Evolutionary conservation across 2,113 vertebrate species (phyloP), one percentile per base, ranked within the genome.

Genomic region (Lophius piscatorius): DNA sequence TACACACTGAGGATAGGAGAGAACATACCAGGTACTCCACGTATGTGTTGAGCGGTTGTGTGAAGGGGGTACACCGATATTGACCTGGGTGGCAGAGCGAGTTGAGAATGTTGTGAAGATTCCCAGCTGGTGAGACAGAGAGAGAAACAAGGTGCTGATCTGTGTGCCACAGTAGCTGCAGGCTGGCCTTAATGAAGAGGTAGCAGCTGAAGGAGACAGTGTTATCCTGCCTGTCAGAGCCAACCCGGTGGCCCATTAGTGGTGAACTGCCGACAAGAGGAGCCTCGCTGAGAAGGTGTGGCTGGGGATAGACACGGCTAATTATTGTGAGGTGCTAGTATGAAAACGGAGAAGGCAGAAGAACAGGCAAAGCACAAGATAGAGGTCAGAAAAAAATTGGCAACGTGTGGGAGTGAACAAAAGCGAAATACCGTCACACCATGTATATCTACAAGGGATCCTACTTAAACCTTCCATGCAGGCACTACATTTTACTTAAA

Each of bases 101-200:
- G 33, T 11, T 16, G 11, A 24, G 64, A 51, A n/a, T 54, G 29
- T 38, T 17, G 24, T 47, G 38, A 77, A 47, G 36, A 67, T 51
- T 36, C 49, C 42, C 76, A 76, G 69, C 46, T 67, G 61, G 45
- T 3, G 24, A 62, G 52, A 62, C 68, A 78, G 65, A 72, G 56
- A 46, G 45, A 20, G 24, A 61, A 41, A 63, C 61, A 80, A 70
- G 66, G 69, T 59, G 64, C 58, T 75, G 76, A 77, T 83, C 71
- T 73, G 44, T 44, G 35, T 54, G 51, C 33, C 52, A 42, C 26
- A 38, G 58, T 52, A 63, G 71, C 78, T 64, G 33, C 40, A 72
- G 58, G 76, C 20, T 52, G 44, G 56, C 47, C 68, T 73, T 83
- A 83, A 82, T 83, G 77, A 87, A 87, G 82, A 71, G 57, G 67